Base-by-base conservation (phyloP, 2,888 invertebrate genomes). In the Nebria brevicollis region DNA sequence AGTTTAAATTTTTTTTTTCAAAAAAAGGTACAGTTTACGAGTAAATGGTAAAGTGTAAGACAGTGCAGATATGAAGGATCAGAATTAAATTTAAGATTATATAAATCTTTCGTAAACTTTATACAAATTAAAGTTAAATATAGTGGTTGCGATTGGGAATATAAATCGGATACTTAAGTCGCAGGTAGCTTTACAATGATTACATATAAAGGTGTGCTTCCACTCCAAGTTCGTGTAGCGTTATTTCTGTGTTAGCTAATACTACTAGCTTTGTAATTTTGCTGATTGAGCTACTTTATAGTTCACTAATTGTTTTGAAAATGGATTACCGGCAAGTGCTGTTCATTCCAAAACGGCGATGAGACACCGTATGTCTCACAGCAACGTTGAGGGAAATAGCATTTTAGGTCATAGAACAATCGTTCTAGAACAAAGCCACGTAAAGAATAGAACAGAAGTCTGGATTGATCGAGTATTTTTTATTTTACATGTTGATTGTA, bases 271-370 rank as follows among this genome's bases (percentile, higher is more conserved):
- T 34, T 34, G 41, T 34, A 41, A 72, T 34, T 72, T 72, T n/a
- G 34, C 41, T 25, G 72, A 72, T 72, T 72, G 72, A 72, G 41
- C 20, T 25, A 26, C 26, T 68, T 26, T 68, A 68, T 68, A 68
- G 68, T 68, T 54, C 70, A 43, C 72, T 77, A 77, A 77, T 77
- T 77, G 72, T n/a, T 70, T 25, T 34, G 8, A 72, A 77, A 70
- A 77, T 72, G 77, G 77, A 77, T 77, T 77, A 77, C 15, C 43
- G 70, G 20, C 11, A 54, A 77, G 77, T 70, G 70, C 77, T 68
- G 70, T 77, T 54, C 54, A 13, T 54, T 54, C 54, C 4, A 54
- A 6, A 13, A 6, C 2, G 54, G 8, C 8, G 54, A 8, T 54
- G 54, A 54, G 7, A 54, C 54, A 54, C 54, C 4, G 13, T 54